Conservation (phyloP, 1,140 invertebrate genomes). For the Helicorthomorpha holstii region DNA sequence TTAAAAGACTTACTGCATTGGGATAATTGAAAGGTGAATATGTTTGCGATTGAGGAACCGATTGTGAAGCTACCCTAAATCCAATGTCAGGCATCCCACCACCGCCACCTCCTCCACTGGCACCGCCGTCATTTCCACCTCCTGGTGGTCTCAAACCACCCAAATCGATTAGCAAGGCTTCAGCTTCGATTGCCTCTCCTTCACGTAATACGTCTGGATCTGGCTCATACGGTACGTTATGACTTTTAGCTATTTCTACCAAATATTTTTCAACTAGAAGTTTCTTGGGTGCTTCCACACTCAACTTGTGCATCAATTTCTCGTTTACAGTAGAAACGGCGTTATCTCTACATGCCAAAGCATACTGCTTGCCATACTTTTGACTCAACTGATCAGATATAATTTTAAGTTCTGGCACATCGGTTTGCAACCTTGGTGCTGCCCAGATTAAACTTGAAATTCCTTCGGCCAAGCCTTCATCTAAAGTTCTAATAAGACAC, state of each 20-base stretch:
- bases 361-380: constrained; percentile 92
- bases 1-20: constrained; percentile 9
- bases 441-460: constrained; percentile 95
- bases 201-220: constrained; percentile 75
- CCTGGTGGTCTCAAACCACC: constrained; percentile 19
- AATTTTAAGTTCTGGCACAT: constrained; percentile 74
- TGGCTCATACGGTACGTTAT: constrained; percentile 78
- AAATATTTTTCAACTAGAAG: constrained; percentile 88
- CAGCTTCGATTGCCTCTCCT: constrained; percentile 41
- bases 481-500: constrained; percentile 46
- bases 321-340: constrained; percentile 68
- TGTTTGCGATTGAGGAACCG: background rate
- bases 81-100: background rate
- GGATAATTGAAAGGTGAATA: constrained; percentile 31
- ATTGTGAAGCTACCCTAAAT: background rate
- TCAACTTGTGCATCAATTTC: constrained; percentile 89
- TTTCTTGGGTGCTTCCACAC: constrained; percentile 89
- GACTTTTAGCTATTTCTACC: constrained; percentile 92
- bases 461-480: constrained; percentile 87
- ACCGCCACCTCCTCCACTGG: background rate
- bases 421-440: constrained; percentile 66
- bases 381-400: constrained; percentile 73
- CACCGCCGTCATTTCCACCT: constrained; percentile 26
- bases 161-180: constrained; percentile 61
- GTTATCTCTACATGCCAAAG: constrained; percentile 57